phyloP scores from a whole-genome alignment of 1,140 invertebrate species.

The Linepithema humile region DNA sequence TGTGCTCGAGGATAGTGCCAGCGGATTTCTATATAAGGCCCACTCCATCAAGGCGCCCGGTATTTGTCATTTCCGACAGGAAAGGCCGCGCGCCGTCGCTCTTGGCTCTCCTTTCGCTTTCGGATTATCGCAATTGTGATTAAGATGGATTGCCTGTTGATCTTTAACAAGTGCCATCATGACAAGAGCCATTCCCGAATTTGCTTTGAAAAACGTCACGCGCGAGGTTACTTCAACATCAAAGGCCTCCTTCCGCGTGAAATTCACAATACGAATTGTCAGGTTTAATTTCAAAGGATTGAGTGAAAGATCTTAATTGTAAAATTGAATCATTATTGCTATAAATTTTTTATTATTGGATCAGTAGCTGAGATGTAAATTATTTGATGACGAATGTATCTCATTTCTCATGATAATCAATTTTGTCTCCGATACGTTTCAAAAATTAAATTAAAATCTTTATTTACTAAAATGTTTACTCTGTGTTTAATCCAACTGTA shows the following conservation, averaged over 20 bases:
- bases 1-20: slow-evolving; percentile 35
- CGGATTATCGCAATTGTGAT: slow-evolving; percentile 54
- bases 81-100: slow-evolving; percentile 56
- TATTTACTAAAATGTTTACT: not conserved
- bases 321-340: not conserved
- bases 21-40: slow-evolving; percentile 67
- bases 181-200: slow-evolving; percentile 50
- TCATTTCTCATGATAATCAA: not conserved
- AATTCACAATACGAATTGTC: not conserved
- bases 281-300: not conserved
- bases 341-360: not conserved
- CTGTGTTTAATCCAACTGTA: not conserved
- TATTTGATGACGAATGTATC: not conserved
- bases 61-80: slow-evolving; percentile 75
- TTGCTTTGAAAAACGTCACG: slow-evolving; percentile 13
- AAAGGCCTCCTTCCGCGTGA: not conserved
- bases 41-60: slow-evolving; percentile 54
- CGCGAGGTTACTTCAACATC: not conserved
- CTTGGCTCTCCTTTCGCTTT: slow-evolving; percentile 60
- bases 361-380: not conserved
- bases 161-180: slow-evolving; percentile 42
- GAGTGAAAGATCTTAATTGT: not conserved
- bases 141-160: slow-evolving; percentile 56
- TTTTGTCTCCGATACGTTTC: not conserved
- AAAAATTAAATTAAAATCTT: no score